Evolutionary conservation across 2,888 invertebrate species (phyloP).

Genomic region (Lasiommata megera): DNA sequence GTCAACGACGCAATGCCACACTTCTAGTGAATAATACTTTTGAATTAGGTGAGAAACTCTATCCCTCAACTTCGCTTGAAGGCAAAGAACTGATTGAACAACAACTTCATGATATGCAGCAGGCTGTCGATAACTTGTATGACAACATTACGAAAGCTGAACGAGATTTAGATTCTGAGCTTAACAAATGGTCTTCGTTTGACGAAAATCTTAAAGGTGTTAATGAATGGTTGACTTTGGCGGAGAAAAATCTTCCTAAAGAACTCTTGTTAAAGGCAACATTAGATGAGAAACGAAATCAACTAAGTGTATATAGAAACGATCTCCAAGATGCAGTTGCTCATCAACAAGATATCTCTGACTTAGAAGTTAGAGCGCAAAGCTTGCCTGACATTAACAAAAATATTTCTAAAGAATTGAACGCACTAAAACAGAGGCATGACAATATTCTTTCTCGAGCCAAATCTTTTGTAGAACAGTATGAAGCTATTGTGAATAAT

Average conservation of each 20-base stretch:
- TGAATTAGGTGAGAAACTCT: constrained; percentile 93
- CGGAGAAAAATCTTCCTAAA: constrained; percentile 87
- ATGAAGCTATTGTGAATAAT: constrained; percentile 93
- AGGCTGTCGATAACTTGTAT: constrained; percentile 89
- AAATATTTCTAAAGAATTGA: constrained; percentile 86
- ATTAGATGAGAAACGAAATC: constrained; percentile 94
- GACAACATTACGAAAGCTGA: constrained; percentile 90
- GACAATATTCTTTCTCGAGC: constrained; percentile 85
- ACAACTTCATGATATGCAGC: constrained; percentile 91
- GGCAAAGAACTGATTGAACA: constrained; percentile 92
- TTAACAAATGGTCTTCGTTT: constrained; percentile 94
- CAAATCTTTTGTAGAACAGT: constrained; percentile 89
- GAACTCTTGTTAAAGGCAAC: constrained; percentile 92
- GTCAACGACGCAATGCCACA: constrained; percentile 88
- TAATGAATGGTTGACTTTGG: constrained; percentile 88
- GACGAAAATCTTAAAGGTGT: constrained; percentile 92
- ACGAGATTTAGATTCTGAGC: constrained; percentile 90
- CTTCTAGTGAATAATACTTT: constrained; percentile 90
- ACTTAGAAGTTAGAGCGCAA: constrained; percentile 89
- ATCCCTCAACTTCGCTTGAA: constrained; percentile 91
- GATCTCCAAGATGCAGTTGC: constrained; percentile 91
- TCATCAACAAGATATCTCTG: constrained; percentile 92
- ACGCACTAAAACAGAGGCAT: constrained; percentile 87
- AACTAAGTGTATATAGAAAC: constrained; percentile 91
- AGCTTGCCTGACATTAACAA: constrained; percentile 90